Evolutionary conservation across 2,888 invertebrate genomes (phyloP), one percentile per base, ranked within the genome.

Genomic region (Lottia gigantea): DNA sequence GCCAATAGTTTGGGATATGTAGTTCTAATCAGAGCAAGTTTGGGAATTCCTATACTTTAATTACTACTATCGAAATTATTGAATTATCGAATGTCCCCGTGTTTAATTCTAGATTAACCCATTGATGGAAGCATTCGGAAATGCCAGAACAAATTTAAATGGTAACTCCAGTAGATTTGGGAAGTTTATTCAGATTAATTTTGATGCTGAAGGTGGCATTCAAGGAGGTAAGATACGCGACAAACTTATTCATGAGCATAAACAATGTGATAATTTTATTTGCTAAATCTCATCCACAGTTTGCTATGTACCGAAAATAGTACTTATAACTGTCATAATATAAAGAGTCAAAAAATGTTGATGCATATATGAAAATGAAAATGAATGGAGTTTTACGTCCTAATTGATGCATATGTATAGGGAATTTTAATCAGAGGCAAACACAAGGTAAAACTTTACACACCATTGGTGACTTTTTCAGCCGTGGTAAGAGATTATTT

Each of bases 401-500:
- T n/a, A n/a, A n/a, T n/a, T n/a, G n/a, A 31, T 31, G 31, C 31
- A 31, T 6, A 31, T n/a, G n/a, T n/a, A 31, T 4, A 31, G 6
- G 3, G 31, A 6, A 31, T 31, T 31, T 31, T 31, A 31, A 31
- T 31, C 31, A 40, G 7, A 40, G 7, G 8, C 40, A 6, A 40
- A 11, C 2, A 3, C 11, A 40, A 4, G 14, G 25, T 23, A 14
- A 3, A 62, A 23, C 3, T 45, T n/a, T 61, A n/a, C n/a, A n/a
- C n/a, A n/a, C n/a, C 14, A 14, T 68, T 14, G 66, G 19, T 63
- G 19, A 45, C 40, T 63, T 11, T n/a, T 71, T n/a, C 76, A 80
- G 86, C 84, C 8, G 81, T 81, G 12, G 80, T 87, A 7, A 74
- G 80, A 31, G 87, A 87, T 69, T 87, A 87, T 74, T 81, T 87